Conservation (phyloP, 2,113 vertebrate genomes). For the Cyanoderma ruficeps region DNA sequence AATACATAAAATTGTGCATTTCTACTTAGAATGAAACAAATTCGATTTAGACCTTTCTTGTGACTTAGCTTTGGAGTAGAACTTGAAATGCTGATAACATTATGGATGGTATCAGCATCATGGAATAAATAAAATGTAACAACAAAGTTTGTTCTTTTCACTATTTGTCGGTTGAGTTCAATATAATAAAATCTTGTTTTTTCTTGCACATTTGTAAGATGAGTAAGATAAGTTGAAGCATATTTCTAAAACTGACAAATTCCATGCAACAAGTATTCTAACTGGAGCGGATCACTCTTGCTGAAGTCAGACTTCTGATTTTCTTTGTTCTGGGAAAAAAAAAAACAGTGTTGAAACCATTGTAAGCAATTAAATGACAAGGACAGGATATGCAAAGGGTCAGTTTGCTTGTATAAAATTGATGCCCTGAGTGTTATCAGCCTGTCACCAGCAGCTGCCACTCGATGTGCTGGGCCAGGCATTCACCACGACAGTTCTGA, state of each 20-base stretch:
- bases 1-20: neutral
- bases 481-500: neutral
- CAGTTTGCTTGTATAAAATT: neutral
- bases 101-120: neutral
- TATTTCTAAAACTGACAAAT: neutral
- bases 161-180: neutral
- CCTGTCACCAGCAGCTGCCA: conserved; percentile 17
- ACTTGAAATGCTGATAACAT: neutral
- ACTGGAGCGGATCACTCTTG: neutral
- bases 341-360: neutral
- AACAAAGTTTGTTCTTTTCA: neutral
- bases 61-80: neutral
- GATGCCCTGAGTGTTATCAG: neutral
- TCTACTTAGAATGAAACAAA: neutral
- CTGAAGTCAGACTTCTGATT: neutral
- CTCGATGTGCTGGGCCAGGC: neutral
- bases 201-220: neutral
- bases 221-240: neutral
- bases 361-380: neutral
- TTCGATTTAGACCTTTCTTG: neutral
- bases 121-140: neutral
- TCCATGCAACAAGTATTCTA: neutral
- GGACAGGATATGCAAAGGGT: neutral
- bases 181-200: neutral
- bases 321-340: neutral